Evolutionary conservation across 2,888 invertebrate genomes (phyloP).

Genomic region (Gymnoscelis rufifasciata): DNA sequence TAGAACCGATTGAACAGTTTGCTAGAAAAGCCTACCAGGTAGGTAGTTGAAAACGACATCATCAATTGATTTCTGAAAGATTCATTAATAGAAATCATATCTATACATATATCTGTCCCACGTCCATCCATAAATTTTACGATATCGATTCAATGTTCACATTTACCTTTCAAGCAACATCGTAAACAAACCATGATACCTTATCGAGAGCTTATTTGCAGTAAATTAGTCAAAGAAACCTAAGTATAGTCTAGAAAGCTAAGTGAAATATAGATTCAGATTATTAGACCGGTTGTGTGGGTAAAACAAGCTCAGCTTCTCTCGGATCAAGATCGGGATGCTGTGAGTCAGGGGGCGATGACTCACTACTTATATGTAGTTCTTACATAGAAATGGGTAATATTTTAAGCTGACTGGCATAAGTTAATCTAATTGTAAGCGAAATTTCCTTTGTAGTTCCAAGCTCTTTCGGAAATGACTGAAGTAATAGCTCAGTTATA

Average conservation of each 20-base stretch:
- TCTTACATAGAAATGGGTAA: slow-evolving; percentile 49
- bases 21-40: too few relatives aligned
- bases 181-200: not conserved
- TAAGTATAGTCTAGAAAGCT: slow-evolving; percentile 1
- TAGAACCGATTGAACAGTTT: too few relatives aligned
- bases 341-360: slow-evolving; percentile 59
- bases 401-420: slow-evolving; percentile 34
- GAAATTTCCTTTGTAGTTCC: slow-evolving; percentile 25
- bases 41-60: too few relatives aligned
- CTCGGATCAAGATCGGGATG: slow-evolving; percentile 37
- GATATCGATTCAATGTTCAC: too few relatives aligned
- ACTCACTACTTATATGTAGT: slow-evolving; percentile 56
- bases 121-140: too few relatives aligned
- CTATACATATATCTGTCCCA: too few relatives aligned
- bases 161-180: too few relatives aligned
- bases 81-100: too few relatives aligned
- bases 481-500: slow-evolving; percentile 4
- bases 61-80: too few relatives aligned
- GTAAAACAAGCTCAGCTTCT: slow-evolving; percentile 23
- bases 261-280: slow-evolving; percentile 33
- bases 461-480: slow-evolving; percentile 23
- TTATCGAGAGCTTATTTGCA: slow-evolving; percentile 1
- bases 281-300: slow-evolving; percentile 40
- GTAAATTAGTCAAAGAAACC: slow-evolving; percentile 7
- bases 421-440: slow-evolving; percentile 29